Percentiles rank a stretch among this genome's conserved stretches.
Evolutionary conservation across 1,140 invertebrate genomes (phyloP).

Genomic region (Caerostris extrusa): DNA sequence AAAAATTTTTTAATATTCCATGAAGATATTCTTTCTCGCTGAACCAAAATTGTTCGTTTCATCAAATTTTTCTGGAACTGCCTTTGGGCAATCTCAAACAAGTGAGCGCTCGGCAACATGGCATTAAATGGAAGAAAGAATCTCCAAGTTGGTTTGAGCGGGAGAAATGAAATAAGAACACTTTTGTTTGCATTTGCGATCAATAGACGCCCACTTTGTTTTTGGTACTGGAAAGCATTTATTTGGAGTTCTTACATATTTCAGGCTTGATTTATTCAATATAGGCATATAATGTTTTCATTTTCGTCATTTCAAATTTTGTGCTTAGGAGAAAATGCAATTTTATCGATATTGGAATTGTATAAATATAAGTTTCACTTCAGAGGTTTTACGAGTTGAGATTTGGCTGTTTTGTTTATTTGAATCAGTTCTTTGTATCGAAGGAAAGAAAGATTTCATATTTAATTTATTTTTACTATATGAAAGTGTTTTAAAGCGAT

Average conservation of each 20-base stretch:
- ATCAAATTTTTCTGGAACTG: background rate
- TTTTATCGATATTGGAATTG: background rate
- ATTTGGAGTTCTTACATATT: background rate
- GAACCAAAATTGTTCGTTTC: background rate
- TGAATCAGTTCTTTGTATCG: too few species aligned
- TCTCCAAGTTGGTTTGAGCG: background rate
- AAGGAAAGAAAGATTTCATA: too few species aligned
- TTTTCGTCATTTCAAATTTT: background rate
- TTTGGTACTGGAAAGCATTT: background rate
- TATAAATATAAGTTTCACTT: too few species aligned
- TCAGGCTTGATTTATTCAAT: background rate
- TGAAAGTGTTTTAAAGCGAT: too few species aligned
- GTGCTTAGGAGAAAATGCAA: background rate
- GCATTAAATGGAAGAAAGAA: conserved; percentile 4
- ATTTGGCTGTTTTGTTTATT: too few species aligned
- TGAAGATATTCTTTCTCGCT: background rate
- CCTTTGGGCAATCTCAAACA: background rate
- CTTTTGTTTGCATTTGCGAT: background rate
- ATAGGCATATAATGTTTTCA: background rate
- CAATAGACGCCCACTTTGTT: background rate
- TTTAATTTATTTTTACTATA: too few species aligned
- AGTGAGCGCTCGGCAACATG: background rate
- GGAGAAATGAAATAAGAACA: background rate
- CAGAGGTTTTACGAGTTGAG: too few species aligned
- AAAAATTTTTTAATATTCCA: background rate